Base-by-base conservation (phyloP, 2,113 vertebrate species). In the Rhabdomys dilectus region DNA sequence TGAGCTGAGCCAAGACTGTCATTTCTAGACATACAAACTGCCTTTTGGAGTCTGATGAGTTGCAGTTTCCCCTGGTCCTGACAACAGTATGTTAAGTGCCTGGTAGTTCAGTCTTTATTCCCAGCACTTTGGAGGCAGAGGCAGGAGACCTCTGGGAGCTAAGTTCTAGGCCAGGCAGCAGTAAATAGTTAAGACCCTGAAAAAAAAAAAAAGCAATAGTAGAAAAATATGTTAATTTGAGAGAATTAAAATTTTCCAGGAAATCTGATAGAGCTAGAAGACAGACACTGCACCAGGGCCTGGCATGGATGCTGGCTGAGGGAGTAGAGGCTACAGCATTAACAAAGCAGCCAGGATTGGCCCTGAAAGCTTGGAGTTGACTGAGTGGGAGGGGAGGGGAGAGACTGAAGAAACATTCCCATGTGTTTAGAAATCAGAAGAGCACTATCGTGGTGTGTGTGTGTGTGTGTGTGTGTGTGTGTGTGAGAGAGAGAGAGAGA, bases 231-330 rank as follows among this genome's bases (percentile, higher is more conserved):
- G 15, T 53, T 42, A 89, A 34, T 62, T 81, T 39, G 86, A 90
- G 24, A 88, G 16, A 82, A 51, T n/a, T 60, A 9, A 7, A 80
- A 53, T 31, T 70, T 66, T 68, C 81, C 39, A 56, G 42, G 22
- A 85, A 82, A 64, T 48, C 6, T 3, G 22, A 31, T 29, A n/a
- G 12, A 2, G 19, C 10, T n/a, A 7, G 87, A 24, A 6, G 5
- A 34, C 62, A 89, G 53, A 89, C 93, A 42, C 51, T 39, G 7
- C 39, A 94, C 29, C 51, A 34, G n/a, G 56, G 7, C 24, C 36
- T n/a, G 48, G 15, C 0, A 0, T 26, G 36, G 36, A n/a, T 82
- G 5, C 31, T 42, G 39, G 13, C 9, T 21, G 31, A 1, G 5
- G 13, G 6, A 16, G 26, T 29, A 9, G 45, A 53, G 31, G 31